Evolutionary conservation across 37 sponge, comb jelly and placozoan species (phyloP).

Genomic region (Ephydatia muelleri): DNA sequence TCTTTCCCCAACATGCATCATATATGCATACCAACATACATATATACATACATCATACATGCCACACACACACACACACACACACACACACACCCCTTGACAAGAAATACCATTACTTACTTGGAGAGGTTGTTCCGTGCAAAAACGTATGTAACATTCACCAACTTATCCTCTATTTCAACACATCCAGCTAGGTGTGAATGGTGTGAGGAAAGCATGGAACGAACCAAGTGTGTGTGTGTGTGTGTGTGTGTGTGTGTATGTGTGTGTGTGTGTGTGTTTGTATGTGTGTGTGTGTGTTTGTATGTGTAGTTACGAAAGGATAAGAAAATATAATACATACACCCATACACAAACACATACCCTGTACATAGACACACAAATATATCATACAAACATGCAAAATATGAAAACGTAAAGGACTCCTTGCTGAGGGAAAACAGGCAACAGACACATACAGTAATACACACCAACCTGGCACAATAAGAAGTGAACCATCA

Average conservation of each 20-base stretch:
- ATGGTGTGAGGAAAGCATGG: too few species aligned
- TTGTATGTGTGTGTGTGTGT: too few species aligned
- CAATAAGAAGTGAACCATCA: constrained; percentile 93
- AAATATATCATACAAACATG: not conserved
- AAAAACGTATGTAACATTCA: constrained; percentile 66
- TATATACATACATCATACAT: not conserved
- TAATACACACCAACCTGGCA: constrained; percentile 69
- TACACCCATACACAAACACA: too few species aligned
- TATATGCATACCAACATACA: too few species aligned
- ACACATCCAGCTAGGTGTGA: constrained; percentile 48
- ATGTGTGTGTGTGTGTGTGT: not conserved
- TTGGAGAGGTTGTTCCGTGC: constrained; percentile 50
- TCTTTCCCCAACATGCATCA: too few species aligned
- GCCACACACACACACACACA: too few species aligned
- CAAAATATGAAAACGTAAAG: not conserved
- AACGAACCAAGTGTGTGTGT: not conserved
- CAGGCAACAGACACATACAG: not conserved
- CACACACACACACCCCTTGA: too few species aligned
- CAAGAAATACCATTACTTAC: constrained; percentile 26
- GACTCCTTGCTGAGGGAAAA: not conserved
- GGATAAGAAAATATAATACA: not conserved
- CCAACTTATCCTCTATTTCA: constrained; percentile 30
- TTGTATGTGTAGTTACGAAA: not conserved
- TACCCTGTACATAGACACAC: not conserved
- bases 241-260: not conserved